Percentiles rank a stretch among this genome's conserved stretches.
These are phyloP conservation scores for Terrapene triunguis DNA, from an alignment of 2,113 vertebrate genomes.

Conservation along the genomic window DNA sequence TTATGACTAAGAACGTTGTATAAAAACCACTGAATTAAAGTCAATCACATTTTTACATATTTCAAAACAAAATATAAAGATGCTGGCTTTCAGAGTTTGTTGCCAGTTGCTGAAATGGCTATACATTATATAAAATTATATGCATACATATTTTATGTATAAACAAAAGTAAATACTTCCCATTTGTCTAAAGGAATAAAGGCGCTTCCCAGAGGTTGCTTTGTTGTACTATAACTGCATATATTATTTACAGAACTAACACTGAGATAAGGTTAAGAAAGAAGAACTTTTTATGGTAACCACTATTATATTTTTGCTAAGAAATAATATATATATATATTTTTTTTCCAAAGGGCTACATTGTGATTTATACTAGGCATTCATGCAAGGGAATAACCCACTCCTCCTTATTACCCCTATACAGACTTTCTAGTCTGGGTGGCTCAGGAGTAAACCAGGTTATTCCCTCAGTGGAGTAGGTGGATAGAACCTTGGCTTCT, in stretches of 20 bases:
- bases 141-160: neutral
- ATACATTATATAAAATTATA: neutral
- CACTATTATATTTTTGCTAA: neutral
- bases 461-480: neutral
- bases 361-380: neutral
- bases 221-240: neutral
- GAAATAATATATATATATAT: neutral
- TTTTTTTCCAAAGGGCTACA: neutral
- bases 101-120: neutral
- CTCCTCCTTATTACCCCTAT: neutral
- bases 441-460: neutral
- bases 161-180: neutral
- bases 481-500: neutral
- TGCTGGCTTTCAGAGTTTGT: neutral
- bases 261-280: neutral
- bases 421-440: neutral
- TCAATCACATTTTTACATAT: neutral
- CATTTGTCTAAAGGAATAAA: neutral
- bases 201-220: neutral
- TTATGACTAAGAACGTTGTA: neutral
- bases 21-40: neutral
- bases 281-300: neutral
- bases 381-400: neutral
- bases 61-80: constrained; percentile 18
- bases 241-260: neutral